A percentile compares a stretch with the other conserved stretches of the same genome.
Evolutionary conservation across 2,113 vertebrate genomes (phyloP).

Genomic region (Charina bottae): DNA sequence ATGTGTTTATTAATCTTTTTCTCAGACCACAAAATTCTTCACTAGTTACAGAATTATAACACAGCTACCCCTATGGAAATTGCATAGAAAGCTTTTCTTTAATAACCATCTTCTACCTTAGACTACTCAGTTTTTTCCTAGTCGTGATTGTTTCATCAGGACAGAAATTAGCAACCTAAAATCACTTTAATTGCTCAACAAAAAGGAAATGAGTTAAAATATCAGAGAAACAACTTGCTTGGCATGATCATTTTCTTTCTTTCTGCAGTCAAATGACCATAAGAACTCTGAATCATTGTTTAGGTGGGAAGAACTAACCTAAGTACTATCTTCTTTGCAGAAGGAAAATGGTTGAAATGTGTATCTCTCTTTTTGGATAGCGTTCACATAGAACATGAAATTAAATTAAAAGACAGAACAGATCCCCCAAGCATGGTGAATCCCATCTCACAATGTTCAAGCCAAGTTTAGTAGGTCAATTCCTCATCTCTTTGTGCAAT

Average conservation of each 20-base stretch:
- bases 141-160: neutral
- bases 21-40: neutral
- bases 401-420: neutral
- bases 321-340: neutral
- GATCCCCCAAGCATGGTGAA: neutral
- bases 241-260: neutral
- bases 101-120: neutral
- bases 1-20: neutral
- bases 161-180: neutral
- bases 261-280: neutral
- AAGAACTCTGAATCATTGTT: neutral
- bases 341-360: neutral
- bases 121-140: too few species aligned
- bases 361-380: neutral
- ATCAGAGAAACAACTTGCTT: neutral
- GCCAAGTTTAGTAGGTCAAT: neutral
- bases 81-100: neutral
- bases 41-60: neutral
- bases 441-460: neutral
- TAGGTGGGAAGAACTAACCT: neutral
- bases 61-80: neutral
- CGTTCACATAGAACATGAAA: neutral
- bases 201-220: neutral
- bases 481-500: neutral
- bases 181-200: neutral